A percentile compares a stretch with the other conserved stretches of the same genome.
phyloP scores from a whole-genome alignment of 2,113 vertebrate species.

The Saimiri boliviensis region DNA sequence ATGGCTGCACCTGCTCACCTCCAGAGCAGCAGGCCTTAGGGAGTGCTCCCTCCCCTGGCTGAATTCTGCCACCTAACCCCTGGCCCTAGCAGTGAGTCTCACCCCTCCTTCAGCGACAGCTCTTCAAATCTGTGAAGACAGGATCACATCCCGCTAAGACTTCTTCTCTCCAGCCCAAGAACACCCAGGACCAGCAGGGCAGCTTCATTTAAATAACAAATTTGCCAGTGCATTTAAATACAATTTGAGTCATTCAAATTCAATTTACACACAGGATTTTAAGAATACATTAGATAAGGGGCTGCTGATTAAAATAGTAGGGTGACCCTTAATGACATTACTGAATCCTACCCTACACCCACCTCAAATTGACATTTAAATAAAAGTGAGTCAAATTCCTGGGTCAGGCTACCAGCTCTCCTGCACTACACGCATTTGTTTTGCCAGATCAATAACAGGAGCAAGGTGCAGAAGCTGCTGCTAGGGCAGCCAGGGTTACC shows the following conservation, averaged over 20 bases:
- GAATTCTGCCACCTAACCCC: not conserved
- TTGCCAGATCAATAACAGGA: not conserved
- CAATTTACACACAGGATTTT: not conserved
- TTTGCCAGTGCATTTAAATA: not conserved
- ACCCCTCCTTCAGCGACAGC: not conserved
- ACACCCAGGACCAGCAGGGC: not conserved
- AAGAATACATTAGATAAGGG: not conserved
- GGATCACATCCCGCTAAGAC: not conserved
- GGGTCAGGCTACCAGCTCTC: not conserved
- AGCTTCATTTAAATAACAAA: not conserved
- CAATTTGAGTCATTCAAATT: not conserved
- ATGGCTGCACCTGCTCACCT: rapidly evolving
- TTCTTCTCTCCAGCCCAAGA: not conserved
- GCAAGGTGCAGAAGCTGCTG: rapidly evolving
- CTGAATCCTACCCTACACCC: not conserved
- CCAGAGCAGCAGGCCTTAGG: not conserved
- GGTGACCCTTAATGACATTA: not conserved
- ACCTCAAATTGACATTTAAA: not conserved
- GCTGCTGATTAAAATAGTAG: not conserved
- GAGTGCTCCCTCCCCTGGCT: not conserved
- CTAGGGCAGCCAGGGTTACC: not conserved
- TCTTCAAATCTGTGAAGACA: not conserved
- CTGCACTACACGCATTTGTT: no score
- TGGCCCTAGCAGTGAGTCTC: rapidly evolving
- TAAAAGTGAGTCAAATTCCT: not conserved